Evolutionary conservation across 2,797 vertebrate species (phyloP).

Genomic region (Pithecia hirsuta): DNA sequence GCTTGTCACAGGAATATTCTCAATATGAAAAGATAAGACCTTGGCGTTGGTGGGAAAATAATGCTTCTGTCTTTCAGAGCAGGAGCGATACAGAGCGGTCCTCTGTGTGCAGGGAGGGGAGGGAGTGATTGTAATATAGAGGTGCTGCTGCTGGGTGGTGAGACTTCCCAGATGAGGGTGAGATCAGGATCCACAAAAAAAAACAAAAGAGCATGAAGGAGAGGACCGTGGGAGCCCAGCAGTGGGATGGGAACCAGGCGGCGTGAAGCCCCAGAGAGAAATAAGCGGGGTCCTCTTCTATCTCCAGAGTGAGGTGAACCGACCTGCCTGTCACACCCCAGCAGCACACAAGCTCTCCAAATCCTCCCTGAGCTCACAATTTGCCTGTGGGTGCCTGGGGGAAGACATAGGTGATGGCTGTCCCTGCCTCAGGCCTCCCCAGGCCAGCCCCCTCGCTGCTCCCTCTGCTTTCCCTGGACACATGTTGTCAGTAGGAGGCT

Average conservation of each 20-base stretch:
- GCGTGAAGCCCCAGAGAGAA: rapidly evolving
- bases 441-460: rapidly evolving
- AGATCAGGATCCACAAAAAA: no score
- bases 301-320: rapidly evolving
- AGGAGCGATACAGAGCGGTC: neutral
- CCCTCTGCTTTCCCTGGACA: no score
- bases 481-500: rapidly evolving
- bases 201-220: neutral
- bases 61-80: neutral
- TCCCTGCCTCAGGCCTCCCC: neutral
- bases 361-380: neutral
- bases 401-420: neutral
- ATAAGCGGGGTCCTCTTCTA: rapidly evolving
- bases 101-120: neutral
- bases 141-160: rapidly evolving
- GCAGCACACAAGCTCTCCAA: neutral
- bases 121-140: neutral
- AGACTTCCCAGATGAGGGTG: rapidly evolving
- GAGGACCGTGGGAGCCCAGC: neutral
- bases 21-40: neutral
- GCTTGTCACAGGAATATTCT: neutral
- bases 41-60: neutral
- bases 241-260: neutral
- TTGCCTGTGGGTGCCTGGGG: neutral
- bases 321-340: rapidly evolving